phyloP scores from a whole-genome alignment of 2,797 vertebrate species.

The Enteromius mattozi region DNA sequence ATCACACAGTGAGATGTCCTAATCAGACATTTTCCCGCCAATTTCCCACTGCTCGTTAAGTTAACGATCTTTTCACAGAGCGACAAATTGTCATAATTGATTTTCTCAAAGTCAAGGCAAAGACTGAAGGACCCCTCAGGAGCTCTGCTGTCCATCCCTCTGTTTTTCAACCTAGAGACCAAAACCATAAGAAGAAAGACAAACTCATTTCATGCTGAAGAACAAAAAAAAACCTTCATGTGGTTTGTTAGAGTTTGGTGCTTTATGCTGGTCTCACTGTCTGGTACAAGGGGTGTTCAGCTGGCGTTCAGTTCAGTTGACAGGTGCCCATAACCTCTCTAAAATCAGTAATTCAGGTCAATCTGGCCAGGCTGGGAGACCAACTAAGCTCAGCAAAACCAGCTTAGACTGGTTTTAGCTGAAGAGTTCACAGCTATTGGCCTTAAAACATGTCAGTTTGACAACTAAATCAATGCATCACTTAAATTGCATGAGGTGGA shows the following conservation, averaged over 20 bases:
- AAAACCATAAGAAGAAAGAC: conserved; percentile 7
- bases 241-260: not conserved
- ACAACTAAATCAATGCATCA: conserved; percentile 5
- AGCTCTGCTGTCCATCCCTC: conserved; percentile 26
- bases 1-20: conserved; percentile 59
- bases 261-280: not conserved
- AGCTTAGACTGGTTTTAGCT: not conserved
- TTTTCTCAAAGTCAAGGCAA: conserved; percentile 62
- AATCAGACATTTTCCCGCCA: conserved; percentile 61
- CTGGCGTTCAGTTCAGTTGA: not conserved
- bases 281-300: not conserved
- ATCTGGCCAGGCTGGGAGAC: not conserved
- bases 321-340: not conserved
- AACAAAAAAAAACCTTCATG: not conserved
- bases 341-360: not conserved
- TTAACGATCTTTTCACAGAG: conserved; percentile 61
- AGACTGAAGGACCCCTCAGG: conserved; percentile 43
- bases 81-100: conserved; percentile 61
- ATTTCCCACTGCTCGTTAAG: conserved; percentile 59
- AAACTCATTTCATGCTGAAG: not conserved
- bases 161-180: conserved; percentile 2
- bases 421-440: not conserved
- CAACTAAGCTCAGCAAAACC: not conserved
- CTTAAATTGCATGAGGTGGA: conserved; percentile 4
- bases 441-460: conserved; percentile 13